A percentile compares a stretch with the other conserved stretches of the same genome.
phyloP scores from a whole-genome alignment of 2,113 vertebrate genomes.

The Labrus mixtus region DNA sequence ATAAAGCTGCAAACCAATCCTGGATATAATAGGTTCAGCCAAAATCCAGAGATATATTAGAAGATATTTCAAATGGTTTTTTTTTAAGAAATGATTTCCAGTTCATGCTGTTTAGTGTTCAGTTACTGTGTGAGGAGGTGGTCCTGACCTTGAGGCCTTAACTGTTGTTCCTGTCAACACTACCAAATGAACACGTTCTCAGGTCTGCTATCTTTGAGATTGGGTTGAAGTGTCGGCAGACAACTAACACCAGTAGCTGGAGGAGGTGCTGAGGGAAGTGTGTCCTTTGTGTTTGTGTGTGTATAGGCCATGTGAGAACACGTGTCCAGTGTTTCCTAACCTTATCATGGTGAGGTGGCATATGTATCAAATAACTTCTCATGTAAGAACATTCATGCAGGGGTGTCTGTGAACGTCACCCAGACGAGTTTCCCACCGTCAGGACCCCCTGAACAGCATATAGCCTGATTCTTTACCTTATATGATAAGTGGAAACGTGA shows the following conservation, averaged over 20 bases:
- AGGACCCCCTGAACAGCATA: conserved; percentile 8
- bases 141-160: conserved; percentile 60
- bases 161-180: conserved; percentile 38
- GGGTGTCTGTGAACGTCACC: conserved; percentile 37
- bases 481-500: conserved; percentile 8
- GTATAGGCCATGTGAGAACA: conserved; percentile 25
- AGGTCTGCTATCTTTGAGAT: conserved; percentile 58
- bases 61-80: neutral
- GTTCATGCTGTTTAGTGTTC: neutral
- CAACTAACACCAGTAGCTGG: conserved; percentile 36
- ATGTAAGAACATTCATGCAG: conserved; percentile 40
- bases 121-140: neutral
- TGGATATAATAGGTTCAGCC: too few relatives aligned
- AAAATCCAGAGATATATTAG: neutral
- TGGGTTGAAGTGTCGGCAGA: conserved; percentile 45
- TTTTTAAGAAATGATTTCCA: neutral
- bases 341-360: conserved; percentile 64
- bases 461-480: conserved; percentile 21
- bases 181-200: conserved; percentile 47
- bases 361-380: conserved; percentile 56
- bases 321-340: conserved; percentile 20
- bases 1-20: neutral
- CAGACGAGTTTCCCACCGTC: conserved; percentile 33
- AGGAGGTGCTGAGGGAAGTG: conserved; percentile 55
- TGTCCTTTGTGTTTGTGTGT: conserved; percentile 16